A percentile compares a stretch with the other conserved stretches of the same genome.
Conservation (phyloP, 2,797 vertebrate genomes). For the Bucorvus abyssinicus region DNA sequence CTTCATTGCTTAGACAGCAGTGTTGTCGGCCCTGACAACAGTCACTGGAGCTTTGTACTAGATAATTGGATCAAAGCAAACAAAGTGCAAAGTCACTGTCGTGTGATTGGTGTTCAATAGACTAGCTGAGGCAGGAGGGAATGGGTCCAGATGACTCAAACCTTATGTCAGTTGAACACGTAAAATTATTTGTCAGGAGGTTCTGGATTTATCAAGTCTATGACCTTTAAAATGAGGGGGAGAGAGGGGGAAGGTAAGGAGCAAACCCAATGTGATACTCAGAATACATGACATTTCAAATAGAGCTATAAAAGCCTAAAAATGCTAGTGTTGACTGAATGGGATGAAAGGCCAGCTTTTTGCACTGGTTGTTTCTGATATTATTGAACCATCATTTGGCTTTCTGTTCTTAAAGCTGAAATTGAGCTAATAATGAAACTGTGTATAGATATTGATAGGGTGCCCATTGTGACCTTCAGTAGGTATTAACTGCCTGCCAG, state of each 20-base stretch:
- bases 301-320: not conserved
- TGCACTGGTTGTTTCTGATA: not conserved
- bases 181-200: constrained; percentile 66
- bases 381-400: not conserved
- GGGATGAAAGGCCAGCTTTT: not conserved
- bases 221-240: not conserved
- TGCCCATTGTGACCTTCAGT: not conserved
- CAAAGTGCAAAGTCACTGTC: constrained; percentile 85
- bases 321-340: not conserved
- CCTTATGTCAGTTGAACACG: constrained; percentile 36
- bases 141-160: constrained; percentile 76
- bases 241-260: not conserved
- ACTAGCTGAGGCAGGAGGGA: constrained; percentile 85
- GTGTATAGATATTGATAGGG: not conserved
- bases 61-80: constrained; percentile 79
- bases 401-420: not conserved
- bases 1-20: constrained; percentile 86
- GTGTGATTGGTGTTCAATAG: constrained; percentile 80
- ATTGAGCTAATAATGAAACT: not conserved
- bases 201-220: constrained; percentile 65
- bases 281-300: not conserved
- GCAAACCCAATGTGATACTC: not conserved
- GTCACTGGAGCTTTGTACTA: constrained; percentile 73
- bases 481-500: not conserved
- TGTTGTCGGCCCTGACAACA: constrained; percentile 79